Percentiles rank a stretch among this genome's conserved stretches.
phyloP scores from a whole-genome alignment of 2,888 invertebrate species.

The Cantharis rufa region DNA sequence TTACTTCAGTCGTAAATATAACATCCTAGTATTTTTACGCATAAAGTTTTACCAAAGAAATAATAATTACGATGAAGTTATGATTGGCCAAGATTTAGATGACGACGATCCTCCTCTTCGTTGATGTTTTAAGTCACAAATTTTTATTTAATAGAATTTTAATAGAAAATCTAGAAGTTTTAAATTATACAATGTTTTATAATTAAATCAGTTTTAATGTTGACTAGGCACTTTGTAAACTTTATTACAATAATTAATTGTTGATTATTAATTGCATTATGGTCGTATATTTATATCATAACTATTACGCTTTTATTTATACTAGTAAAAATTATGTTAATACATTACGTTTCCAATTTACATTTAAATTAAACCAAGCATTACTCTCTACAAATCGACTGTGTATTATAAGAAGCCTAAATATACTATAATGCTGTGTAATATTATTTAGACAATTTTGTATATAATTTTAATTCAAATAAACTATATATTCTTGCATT shows the following conservation, averaged over 20 bases:
- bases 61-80: conserved; percentile 54
- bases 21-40: conserved; percentile 47
- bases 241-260: background rate
- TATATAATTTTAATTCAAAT: background rate
- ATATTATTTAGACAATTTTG: background rate
- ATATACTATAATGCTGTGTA: background rate
- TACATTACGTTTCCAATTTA: background rate
- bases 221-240: background rate
- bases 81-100: conserved; percentile 54
- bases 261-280: background rate
- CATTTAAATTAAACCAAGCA: background rate
- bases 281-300: background rate
- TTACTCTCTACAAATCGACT: background rate
- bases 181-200: background rate
- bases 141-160: background rate
- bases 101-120: conserved; percentile 50
- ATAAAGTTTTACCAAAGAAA: conserved; percentile 50
- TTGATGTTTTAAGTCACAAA: conserved; percentile 27
- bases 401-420: background rate
- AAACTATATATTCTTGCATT: background rate
- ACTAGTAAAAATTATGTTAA: background rate
- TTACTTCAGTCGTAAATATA: conserved; percentile 48
- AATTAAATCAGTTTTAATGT: background rate
- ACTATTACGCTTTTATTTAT: background rate
- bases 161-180: background rate